phyloP scores from a whole-genome alignment of 1,140 invertebrate species.

The Drosophila melanica region DNA sequence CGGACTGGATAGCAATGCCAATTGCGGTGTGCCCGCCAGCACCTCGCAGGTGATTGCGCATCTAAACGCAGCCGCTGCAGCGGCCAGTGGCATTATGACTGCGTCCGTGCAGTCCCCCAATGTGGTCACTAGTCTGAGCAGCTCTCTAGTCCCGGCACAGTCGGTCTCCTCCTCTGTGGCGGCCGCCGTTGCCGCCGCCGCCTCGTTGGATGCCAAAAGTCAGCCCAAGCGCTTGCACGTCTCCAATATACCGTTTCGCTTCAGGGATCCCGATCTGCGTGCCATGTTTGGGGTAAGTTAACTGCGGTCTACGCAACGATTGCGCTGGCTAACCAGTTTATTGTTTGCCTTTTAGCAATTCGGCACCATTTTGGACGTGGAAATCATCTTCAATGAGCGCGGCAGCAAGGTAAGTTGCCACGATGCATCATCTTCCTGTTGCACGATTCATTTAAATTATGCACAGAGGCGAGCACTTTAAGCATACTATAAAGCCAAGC shows the following conservation, averaged over 20 bases:
- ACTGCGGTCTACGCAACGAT: not conserved
- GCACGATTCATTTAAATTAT: conserved; percentile 54
- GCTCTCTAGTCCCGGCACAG: conserved; percentile 74
- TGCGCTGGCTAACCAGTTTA: conserved; percentile 14
- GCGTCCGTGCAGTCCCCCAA: conserved; percentile 65
- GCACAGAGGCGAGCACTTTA: conserved; percentile 35
- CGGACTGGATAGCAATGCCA: conserved; percentile 63
- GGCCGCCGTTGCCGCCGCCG: conserved; percentile 55
- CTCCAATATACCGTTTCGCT: conserved; percentile 99
- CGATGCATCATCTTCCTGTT: conserved; percentile 18
- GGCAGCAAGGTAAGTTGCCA: conserved; percentile 97
- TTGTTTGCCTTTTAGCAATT: conserved; percentile 91
- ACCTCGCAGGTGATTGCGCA: conserved; percentile 79
- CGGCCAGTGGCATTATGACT: conserved; percentile 73
- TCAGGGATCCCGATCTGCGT: conserved; percentile 98
- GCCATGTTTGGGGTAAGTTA: conserved; percentile 98
- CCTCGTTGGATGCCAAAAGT: conserved; percentile 85
- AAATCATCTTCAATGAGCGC: conserved; percentile 99
- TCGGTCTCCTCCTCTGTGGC: conserved; percentile 56
- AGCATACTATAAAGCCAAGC: not conserved
- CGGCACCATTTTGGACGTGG: conserved; percentile 98
- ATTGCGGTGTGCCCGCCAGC: conserved; percentile 61
- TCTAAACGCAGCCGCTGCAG: conserved; percentile 71
- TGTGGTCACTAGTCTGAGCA: conserved; percentile 71
- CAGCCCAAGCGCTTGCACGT: conserved; percentile 96